These are phyloP conservation scores for Maccullochella peelii DNA, from an alignment of 2,113 vertebrate genomes.

Conservation along the genomic window DNA sequence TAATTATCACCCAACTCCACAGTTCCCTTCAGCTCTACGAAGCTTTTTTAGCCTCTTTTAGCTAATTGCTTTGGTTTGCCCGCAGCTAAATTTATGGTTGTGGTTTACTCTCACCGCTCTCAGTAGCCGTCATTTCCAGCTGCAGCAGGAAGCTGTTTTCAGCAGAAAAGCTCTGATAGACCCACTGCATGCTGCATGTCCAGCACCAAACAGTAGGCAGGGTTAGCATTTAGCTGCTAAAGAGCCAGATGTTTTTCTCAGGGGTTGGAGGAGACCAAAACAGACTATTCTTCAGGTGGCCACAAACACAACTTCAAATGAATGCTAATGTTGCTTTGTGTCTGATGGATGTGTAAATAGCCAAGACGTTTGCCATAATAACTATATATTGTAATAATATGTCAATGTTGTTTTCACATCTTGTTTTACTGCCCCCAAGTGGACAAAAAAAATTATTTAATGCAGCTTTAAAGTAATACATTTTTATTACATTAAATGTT, in stretches of 20 bases:
- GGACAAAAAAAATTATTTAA: background rate
- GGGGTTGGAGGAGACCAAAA: background rate
- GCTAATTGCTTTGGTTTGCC: conserved; percentile 14
- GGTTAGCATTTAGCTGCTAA: background rate
- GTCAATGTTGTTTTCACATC: background rate
- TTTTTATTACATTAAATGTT: background rate
- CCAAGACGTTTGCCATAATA: background rate
- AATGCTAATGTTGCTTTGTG: background rate
- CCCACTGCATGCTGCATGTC: background rate
- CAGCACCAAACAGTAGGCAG: background rate
- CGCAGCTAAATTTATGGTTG: background rate
- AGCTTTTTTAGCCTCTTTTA: conserved; percentile 5
- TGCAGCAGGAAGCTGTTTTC: background rate
- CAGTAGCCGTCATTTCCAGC: background rate
- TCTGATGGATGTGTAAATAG: background rate
- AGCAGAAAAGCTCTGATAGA: background rate
- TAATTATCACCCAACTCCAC: background rate
- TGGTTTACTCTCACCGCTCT: background rate
- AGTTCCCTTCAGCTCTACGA: background rate
- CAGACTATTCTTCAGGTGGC: background rate
- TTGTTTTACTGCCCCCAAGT: background rate
- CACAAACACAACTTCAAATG: background rate
- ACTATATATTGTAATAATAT: background rate
- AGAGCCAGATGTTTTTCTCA: background rate
- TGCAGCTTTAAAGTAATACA: background rate